A percentile compares a stretch with the other conserved stretches of the same genome.
Conservation (phyloP, 2,113 vertebrate species). For the Lanius collurio region DNA sequence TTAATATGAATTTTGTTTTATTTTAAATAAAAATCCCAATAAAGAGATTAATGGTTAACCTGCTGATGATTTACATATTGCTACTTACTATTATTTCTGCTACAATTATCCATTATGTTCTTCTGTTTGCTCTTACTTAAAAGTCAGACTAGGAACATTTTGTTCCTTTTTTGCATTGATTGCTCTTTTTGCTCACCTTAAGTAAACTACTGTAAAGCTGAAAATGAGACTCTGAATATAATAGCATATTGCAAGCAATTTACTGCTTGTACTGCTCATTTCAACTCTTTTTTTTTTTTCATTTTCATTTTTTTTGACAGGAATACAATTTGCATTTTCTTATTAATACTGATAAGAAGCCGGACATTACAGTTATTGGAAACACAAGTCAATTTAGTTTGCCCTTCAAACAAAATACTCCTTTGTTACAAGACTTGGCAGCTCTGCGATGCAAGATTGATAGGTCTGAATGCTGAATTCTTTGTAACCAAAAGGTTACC, state of each 20-base stretch:
- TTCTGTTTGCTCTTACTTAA: constrained; percentile 5
- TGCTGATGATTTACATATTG: background rate
- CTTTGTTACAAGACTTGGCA: constrained; percentile 42
- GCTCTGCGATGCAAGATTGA: constrained; percentile 29
- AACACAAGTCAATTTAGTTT: constrained; percentile 59
- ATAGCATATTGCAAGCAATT: constrained; percentile 44
- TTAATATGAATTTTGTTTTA: constrained; percentile 22
- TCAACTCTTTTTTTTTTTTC: constrained; percentile 14
- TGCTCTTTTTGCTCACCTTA: constrained; percentile 26
- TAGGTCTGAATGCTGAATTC: constrained; percentile 39
- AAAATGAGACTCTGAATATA: constrained; percentile 46
- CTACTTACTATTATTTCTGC: background rate
- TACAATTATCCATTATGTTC: background rate
- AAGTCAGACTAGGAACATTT: constrained; percentile 18
- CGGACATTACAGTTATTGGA: constrained; percentile 26
- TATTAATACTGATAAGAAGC: constrained; percentile 59
- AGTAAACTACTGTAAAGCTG: background rate
- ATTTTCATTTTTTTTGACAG: constrained; percentile 34
- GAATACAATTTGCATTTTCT: constrained; percentile 57
- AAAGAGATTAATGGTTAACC: background rate
- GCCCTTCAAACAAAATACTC: constrained; percentile 55
- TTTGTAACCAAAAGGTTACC: constrained; percentile 44
- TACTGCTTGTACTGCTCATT: background rate
- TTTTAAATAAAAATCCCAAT: constrained; percentile 61
- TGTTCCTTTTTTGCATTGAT: background rate